Conservation (phyloP, 2,113 vertebrate genomes). For the Lasiurus borealis region DNA sequence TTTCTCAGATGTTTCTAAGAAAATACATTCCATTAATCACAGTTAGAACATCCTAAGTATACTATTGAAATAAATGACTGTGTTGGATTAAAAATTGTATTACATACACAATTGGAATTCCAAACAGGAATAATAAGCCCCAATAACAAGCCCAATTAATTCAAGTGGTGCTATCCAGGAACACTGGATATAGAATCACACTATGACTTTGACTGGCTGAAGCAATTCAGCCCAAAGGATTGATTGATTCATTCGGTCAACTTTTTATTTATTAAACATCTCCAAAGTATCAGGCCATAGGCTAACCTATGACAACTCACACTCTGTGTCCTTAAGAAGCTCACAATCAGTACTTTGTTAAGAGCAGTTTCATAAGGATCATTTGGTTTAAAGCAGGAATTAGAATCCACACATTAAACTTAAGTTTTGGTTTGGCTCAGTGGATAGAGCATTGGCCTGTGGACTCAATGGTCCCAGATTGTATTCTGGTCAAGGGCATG, state of each 20-base stretch:
- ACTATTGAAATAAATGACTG: slow-evolving; percentile 49
- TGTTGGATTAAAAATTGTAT: slow-evolving; percentile 48
- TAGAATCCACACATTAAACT: background rate
- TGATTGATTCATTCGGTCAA: background rate
- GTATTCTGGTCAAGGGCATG: too few species aligned
- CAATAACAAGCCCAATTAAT: background rate
- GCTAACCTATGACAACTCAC: background rate
- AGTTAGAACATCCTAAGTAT: slow-evolving; percentile 32
- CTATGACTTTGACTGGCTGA: background rate
- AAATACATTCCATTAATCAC: slow-evolving; percentile 19
- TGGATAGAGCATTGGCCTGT: too few species aligned
- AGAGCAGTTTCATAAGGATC: background rate
- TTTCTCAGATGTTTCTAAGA: background rate
- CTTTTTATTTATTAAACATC: background rate
- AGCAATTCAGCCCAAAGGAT: background rate
- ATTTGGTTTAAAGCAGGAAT: background rate
- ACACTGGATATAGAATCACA: background rate
- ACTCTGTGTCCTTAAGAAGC: background rate
- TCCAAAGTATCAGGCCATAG: background rate
- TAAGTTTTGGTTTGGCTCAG: too few species aligned
- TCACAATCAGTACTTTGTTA: background rate
- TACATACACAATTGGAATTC: background rate
- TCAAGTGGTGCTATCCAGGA: background rate
- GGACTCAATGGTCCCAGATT: too few species aligned
- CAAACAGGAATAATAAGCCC: background rate